Conservation (phyloP, 2,797 vertebrate species). For the Potorous gilbertii region DNA sequence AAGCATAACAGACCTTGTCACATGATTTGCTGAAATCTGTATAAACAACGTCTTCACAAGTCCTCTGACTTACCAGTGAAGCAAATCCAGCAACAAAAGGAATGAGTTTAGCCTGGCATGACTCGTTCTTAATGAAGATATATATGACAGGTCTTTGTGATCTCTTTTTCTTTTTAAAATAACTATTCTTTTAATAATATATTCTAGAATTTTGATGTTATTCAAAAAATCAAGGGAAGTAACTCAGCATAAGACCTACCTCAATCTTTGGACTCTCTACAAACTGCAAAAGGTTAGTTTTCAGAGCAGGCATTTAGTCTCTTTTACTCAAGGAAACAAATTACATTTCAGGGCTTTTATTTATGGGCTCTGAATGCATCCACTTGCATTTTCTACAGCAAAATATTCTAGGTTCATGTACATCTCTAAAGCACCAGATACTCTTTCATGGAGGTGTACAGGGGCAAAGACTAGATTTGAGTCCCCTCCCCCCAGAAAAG, state of each 20-base stretch:
- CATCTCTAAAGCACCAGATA: conserved; percentile 50
- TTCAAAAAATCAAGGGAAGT: not conserved
- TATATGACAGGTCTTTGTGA: not conserved
- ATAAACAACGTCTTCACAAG: not conserved
- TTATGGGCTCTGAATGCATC: conserved; percentile 31
- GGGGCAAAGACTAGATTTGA: conserved; percentile 18
- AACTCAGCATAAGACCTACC: not conserved
- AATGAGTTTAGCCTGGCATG: not conserved
- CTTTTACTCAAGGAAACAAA: conserved; percentile 51
- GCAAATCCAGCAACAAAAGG: not conserved
- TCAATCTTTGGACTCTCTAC: not conserved
- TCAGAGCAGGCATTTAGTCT: conserved; percentile 31
- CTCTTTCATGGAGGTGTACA: conserved; percentile 39
- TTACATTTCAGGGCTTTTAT: conserved; percentile 45
- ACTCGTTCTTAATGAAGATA: not conserved
- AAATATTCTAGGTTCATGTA: conserved; percentile 46
- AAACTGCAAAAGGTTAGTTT: conserved; percentile 25
- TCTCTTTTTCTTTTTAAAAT: not conserved
- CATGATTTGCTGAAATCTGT: not conserved
- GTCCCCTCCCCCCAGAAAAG: not conserved
- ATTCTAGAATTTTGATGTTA: not conserved
- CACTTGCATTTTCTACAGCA: conserved; percentile 21
- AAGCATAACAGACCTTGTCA: not conserved
- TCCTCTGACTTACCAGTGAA: not conserved
- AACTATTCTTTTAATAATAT: conserved; percentile 20